Evolutionary conservation across 2,113 vertebrate species (phyloP).

Genomic region (Phylloscopus whistleri): DNA sequence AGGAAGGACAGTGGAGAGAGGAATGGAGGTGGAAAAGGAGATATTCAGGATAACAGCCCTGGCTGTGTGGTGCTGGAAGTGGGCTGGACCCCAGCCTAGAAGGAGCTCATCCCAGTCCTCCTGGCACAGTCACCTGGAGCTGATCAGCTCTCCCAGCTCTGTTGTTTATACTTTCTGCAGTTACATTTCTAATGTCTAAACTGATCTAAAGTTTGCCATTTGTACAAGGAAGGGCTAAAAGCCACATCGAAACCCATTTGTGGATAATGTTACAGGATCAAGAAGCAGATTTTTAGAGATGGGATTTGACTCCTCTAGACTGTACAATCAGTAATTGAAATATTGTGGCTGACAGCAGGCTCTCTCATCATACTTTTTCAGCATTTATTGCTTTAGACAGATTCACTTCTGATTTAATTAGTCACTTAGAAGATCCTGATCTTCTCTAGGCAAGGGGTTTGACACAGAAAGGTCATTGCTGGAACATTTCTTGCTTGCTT

Average conservation of each 20-base stretch:
- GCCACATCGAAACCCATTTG: neutral
- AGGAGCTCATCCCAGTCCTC: neutral
- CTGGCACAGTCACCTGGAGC: neutral
- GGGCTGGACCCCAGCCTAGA: neutral
- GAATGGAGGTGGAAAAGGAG: neutral
- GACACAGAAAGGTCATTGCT: neutral
- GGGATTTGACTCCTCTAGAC: neutral
- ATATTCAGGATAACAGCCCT: neutral
- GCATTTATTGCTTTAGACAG: neutral
- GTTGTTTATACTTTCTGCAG: neutral
- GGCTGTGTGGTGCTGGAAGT: neutral
- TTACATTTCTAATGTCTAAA: neutral
- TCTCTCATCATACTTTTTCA: neutral
- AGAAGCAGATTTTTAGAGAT: neutral
- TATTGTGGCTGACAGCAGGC: neutral
- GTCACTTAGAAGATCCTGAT: neutral
- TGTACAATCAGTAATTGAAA: neutral
- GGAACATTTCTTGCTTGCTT: neutral
- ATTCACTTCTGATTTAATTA: slow-evolving; percentile 9
- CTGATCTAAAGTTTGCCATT: neutral
- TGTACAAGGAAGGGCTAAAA: neutral
- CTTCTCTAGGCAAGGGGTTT: neutral
- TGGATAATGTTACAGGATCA: neutral
- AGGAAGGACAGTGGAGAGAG: neutral
- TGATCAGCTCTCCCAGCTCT: neutral